phyloP scores from a whole-genome alignment of 2,888 invertebrate genomes.

The Chironomus riparius region DNA sequence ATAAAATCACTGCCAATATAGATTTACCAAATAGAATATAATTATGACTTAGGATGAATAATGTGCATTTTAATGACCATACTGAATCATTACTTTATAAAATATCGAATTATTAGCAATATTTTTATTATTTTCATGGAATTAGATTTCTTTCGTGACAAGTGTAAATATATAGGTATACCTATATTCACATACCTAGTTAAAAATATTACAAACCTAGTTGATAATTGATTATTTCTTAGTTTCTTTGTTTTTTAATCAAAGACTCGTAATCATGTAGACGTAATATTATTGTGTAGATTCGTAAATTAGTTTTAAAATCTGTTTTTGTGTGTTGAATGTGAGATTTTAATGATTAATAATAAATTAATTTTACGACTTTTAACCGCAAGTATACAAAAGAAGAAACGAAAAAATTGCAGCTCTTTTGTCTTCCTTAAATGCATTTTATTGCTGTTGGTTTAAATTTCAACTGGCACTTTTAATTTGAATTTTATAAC shows the following conservation, averaged over 20 bases:
- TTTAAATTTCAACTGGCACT: not conserved
- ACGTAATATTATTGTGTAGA: not conserved
- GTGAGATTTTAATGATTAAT: not conserved
- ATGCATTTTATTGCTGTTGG: not conserved
- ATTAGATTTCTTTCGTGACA: too few relatives aligned
- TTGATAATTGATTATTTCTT: too few relatives aligned
- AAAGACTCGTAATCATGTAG: not conserved
- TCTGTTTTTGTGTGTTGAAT: not conserved
- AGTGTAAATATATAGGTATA: too few relatives aligned
- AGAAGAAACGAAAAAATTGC: not conserved
- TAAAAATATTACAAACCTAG: too few relatives aligned
- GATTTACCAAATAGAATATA: slow-evolving; percentile 13
- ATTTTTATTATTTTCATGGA: too few relatives aligned
- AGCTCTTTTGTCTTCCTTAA: not conserved
- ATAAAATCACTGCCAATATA: slow-evolving; percentile 12
- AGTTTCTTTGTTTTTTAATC: too few relatives aligned
- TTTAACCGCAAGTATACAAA: not conserved
- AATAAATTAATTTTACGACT: not conserved
- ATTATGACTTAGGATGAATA: not conserved
- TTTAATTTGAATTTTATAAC: too few relatives aligned
- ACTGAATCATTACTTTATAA: too few relatives aligned
- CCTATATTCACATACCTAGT: too few relatives aligned
- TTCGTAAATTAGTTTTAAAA: not conserved
- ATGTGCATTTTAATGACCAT: too few relatives aligned
- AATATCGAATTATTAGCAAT: too few relatives aligned